Conservation (phyloP, 2,113 vertebrate genomes). For the Microtus richardsoni region DNA sequence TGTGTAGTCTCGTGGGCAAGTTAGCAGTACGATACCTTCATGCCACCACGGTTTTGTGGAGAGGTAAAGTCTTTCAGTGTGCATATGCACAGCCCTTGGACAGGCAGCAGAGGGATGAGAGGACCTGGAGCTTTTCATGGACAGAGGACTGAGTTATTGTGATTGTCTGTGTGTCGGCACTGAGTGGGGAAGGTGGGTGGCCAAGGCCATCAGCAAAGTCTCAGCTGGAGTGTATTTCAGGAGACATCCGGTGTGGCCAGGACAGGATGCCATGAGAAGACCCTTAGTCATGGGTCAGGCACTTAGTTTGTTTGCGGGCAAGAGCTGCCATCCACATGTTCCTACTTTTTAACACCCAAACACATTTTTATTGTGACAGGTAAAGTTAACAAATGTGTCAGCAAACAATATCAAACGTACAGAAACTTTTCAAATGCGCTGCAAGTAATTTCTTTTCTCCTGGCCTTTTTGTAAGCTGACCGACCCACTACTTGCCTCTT, state of each 20-base stretch:
- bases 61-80: not conserved
- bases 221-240: no score
- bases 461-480: not conserved
- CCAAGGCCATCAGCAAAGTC: no score
- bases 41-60: not conserved
- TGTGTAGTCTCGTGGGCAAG: accelerated
- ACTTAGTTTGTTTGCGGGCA: not conserved
- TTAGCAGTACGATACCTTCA: accelerated
- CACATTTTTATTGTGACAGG: not conserved
- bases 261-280: not conserved
- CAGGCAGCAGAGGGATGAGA: accelerated
- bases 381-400: not conserved
- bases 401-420: not conserved
- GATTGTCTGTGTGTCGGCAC: not conserved
- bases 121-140: not conserved
- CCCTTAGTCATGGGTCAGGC: not conserved
- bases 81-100: not conserved
- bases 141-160: not conserved
- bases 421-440: not conserved
- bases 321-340: not conserved
- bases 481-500: not conserved
- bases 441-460: not conserved
- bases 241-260: accelerated
- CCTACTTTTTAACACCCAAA: not conserved
- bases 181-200: not conserved